Conservation (phyloP, 1,140 invertebrate genomes). For the Penaeus indicus region DNA sequence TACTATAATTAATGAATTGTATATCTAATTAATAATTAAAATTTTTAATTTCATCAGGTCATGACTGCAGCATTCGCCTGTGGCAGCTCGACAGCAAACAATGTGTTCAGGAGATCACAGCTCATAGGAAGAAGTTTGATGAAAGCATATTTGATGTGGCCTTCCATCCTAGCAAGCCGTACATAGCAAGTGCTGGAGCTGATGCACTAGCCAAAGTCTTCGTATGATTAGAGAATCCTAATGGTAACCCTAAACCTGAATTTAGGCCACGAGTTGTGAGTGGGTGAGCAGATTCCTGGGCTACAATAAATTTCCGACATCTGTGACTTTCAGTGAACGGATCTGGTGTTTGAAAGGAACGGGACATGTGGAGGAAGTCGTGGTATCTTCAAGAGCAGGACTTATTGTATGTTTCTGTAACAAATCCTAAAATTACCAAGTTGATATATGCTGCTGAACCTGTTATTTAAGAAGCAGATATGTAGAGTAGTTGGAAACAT, state of each 20-base stretch:
- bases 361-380: too few species aligned
- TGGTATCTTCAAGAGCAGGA: too few species aligned
- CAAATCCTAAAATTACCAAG: too few species aligned
- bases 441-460: too few species aligned
- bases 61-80: constrained; percentile 98
- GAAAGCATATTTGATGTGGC: constrained; percentile 99
- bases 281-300: constrained; percentile 29
- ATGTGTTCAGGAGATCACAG: constrained; percentile 99
- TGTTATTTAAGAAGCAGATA: too few species aligned
- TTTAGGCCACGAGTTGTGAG: not conserved
- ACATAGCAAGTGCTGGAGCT: constrained; percentile 98
- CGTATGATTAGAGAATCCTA: constrained; percentile 70
- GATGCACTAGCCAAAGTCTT: constrained; percentile 98
- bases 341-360: not conserved
- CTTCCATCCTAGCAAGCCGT: constrained; percentile 98
- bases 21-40: not conserved
- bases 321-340: constrained; percentile 28
- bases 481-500: too few species aligned
- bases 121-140: constrained; percentile 99
- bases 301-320: constrained; percentile 25
- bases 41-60: constrained; percentile 76
- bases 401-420: too few species aligned
- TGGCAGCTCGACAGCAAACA: constrained; percentile 99
- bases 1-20: too few species aligned
- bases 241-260: not conserved